Evolutionary conservation across 2,888 invertebrate species (phyloP).

Genomic region (Campoplex nolae): DNA sequence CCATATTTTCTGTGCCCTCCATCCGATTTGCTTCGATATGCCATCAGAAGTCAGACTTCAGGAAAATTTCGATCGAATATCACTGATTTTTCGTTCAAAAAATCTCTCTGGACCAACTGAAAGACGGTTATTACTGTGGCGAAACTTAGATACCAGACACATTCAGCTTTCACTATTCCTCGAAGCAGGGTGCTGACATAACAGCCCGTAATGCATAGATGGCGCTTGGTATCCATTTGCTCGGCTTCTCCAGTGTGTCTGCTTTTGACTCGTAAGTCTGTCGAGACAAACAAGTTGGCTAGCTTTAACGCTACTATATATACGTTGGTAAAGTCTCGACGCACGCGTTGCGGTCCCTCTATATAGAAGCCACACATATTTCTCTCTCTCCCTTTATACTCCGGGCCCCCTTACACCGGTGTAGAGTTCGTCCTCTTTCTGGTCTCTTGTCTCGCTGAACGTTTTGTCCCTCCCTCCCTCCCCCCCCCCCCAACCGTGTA

Average conservation of each 20-base stretch:
- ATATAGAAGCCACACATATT: constrained; percentile 44
- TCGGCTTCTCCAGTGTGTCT: constrained; percentile 48
- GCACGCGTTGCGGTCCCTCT: constrained; percentile 32
- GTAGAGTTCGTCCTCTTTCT: constrained; percentile 40
- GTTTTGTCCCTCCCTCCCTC: constrained; percentile 39
- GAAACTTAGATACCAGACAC: neutral
- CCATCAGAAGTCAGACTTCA: neutral
- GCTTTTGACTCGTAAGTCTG: constrained; percentile 36
- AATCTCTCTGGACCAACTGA: neutral
- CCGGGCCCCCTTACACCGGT: constrained; percentile 3
- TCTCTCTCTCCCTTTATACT: constrained; percentile 36
- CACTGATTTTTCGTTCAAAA: neutral
- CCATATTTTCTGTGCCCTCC: too few relatives aligned
- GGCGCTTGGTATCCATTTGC: constrained; percentile 38
- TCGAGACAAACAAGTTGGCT: constrained; percentile 45
- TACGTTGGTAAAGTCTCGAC: constrained; percentile 8
- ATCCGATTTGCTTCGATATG: neutral
- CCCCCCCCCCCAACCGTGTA: constrained; percentile 14
- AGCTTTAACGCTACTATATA: neutral
- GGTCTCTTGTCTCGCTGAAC: constrained; percentile 50
- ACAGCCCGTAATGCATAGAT: constrained; percentile 10
- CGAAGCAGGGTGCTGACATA: neutral
- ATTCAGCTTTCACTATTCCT: constrained; percentile 9
- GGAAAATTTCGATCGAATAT: neutral
- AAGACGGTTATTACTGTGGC: neutral